Percentiles rank a stretch among this genome's conserved stretches.
These are phyloP conservation scores for Pseudochaenichthys georgianus DNA, from an alignment of 2,797 vertebrate genomes.

Conservation along the genomic window DNA sequence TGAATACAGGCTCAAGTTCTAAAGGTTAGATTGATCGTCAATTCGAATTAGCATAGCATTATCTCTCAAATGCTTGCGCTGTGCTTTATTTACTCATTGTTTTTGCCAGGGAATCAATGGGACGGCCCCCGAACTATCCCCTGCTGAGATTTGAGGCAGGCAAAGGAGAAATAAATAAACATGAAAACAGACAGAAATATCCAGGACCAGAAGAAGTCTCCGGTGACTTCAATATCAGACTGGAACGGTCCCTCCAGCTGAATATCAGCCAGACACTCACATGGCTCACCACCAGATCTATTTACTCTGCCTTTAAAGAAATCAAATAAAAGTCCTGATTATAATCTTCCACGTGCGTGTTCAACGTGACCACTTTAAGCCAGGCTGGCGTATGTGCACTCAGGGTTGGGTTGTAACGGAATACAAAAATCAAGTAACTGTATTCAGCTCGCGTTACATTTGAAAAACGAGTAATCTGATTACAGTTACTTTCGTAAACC, in stretches of 20 bases:
- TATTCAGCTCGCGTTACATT: too few species aligned
- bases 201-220: conserved; percentile 36
- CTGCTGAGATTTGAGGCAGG: conserved; percentile 45
- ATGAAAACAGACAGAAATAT: conserved; percentile 48
- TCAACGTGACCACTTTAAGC: conserved; percentile 19
- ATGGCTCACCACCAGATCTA: conserved; percentile 24
- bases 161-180: conserved; percentile 17
- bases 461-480: too few species aligned
- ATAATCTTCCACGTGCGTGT: conserved; percentile 6
- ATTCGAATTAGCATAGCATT: conserved; percentile 7
- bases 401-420: too few species aligned
- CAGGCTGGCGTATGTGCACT: conserved; percentile 13
- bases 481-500: too few species aligned
- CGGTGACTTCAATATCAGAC: conserved; percentile 31
- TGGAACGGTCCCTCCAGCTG: conserved; percentile 38
- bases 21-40: conserved; percentile 59
- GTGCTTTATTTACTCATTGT: conserved; percentile 22
- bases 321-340: conserved; percentile 1
- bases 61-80: conserved; percentile 24
- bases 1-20: conserved; percentile 37
- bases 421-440: too few species aligned
- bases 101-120: conserved; percentile 41
- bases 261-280: conserved; percentile 35
- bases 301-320: conserved; percentile 19
- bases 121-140: conserved; percentile 35